Conservation (phyloP, 2,113 vertebrate genomes). For the Mobula birostris region DNA sequence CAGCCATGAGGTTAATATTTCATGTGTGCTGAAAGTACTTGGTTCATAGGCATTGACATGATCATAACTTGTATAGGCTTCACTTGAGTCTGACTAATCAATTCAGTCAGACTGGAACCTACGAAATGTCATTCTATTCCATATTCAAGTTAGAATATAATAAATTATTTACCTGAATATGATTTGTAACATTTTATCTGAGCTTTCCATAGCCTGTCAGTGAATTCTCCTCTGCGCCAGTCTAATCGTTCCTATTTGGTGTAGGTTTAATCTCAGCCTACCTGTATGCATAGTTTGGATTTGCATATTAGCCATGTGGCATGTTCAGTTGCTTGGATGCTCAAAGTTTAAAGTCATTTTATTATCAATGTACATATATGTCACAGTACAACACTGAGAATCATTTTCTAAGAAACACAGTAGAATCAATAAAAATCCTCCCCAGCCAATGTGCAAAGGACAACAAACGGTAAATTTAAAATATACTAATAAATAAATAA, state of each 20-base stretch:
- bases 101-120: slow-evolving; percentile 9
- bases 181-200: background rate
- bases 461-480: no score
- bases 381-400: no score
- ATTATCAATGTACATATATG: no score
- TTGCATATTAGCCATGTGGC: background rate
- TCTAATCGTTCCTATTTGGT: background rate
- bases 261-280: background rate
- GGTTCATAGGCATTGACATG: background rate
- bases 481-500: no score
- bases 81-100: background rate
- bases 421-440: no score
- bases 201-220: background rate
- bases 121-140: background rate
- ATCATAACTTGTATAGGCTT: background rate
- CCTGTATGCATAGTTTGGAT: background rate
- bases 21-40: background rate
- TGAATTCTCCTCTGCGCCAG: background rate
- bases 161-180: slow-evolving; percentile 23
- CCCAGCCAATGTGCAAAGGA: no score
- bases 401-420: no score
- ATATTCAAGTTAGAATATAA: background rate
- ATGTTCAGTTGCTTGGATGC: background rate
- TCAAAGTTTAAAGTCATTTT: background rate
- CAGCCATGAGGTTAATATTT: background rate